Evolutionary conservation across 2,888 invertebrate genomes (phyloP), one percentile per base, ranked within the genome.

Genomic region (Sarcophaga variegata): DNA sequence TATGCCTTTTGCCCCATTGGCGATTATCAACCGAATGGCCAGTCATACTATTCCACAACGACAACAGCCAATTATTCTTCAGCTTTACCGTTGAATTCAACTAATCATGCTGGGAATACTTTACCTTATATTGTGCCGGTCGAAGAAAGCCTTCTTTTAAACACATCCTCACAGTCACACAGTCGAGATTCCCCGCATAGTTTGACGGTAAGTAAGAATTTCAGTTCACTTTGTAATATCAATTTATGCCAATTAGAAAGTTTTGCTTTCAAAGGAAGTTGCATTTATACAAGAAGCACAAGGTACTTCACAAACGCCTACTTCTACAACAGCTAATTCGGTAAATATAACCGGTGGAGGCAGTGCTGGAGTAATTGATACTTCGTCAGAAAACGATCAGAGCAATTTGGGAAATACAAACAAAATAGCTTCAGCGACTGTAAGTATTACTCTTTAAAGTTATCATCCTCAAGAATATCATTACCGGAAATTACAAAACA

Each of bases 401-500:
- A 91, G 89, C 62, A 88, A 88, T 64, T 89, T 92, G 87, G 93
- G 91, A 82, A 92, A 90, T 88, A 91, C 92, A 88, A 91, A 97
- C 96, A 93, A 95, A 96, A 93, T 97, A 97, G 92, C 97, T 97
- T 92, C 97, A 93, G 98, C 98, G 93, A 99, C 99, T 94, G 98
- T 97, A 96, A 96, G 96, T 83, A 67, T 17, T 17, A 54, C 17
- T 54, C 17, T 4, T 14, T 4, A 14, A 14, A 11, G 14, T 11
- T 49, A 14, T 49, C 14, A 14, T 49, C 14, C 14, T 20, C 14
- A 14, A 54, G 37, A 37, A 37, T 37, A 37, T 2, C 8, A 0
- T 37, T 37, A 8, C 37, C 37, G 37, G 8, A 37, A 37, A 37
- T 8, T 8, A 37, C 37, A 37, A 37, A 27, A 37, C 37, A 37